Percentiles rank a stretch among this genome's conserved stretches.
Conservation (phyloP, 2,113 vertebrate genomes). For the Tragelaphus scriptus region DNA sequence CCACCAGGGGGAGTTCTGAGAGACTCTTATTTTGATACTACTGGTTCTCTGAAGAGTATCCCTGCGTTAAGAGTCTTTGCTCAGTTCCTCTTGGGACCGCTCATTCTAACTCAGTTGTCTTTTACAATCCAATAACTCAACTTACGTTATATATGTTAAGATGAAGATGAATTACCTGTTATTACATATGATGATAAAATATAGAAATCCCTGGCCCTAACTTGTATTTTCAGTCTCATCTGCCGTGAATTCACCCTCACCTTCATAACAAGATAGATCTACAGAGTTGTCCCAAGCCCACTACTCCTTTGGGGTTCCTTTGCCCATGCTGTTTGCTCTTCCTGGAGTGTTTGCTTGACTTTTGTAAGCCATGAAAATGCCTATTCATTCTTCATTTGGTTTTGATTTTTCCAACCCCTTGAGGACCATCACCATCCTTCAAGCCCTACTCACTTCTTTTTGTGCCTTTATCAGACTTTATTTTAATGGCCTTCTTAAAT, state of each 20-base stretch:
- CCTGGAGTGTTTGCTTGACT: background rate
- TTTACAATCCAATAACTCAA: background rate
- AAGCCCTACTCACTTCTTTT: background rate
- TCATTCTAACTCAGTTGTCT: background rate
- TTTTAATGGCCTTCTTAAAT: background rate
- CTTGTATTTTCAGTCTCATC: background rate
- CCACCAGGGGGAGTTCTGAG: background rate
- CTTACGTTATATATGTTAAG: background rate
- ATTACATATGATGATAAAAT: background rate
- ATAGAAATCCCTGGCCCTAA: background rate
- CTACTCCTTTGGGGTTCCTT: background rate
- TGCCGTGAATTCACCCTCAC: background rate
- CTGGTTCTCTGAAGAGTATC: background rate
- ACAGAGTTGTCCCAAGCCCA: background rate
- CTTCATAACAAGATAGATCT: background rate
- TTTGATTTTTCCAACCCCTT: background rate
- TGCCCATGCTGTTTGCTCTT: background rate
- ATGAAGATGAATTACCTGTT: background rate
- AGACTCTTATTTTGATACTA: background rate
- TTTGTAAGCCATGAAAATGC: background rate
- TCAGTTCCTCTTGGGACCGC: background rate
- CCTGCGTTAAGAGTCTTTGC: background rate
- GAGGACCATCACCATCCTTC: background rate
- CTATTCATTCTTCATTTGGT: background rate
- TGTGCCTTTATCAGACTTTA: background rate